Conservation (phyloP, 1,140 invertebrate genomes). For the Monochamus saltuarius region DNA sequence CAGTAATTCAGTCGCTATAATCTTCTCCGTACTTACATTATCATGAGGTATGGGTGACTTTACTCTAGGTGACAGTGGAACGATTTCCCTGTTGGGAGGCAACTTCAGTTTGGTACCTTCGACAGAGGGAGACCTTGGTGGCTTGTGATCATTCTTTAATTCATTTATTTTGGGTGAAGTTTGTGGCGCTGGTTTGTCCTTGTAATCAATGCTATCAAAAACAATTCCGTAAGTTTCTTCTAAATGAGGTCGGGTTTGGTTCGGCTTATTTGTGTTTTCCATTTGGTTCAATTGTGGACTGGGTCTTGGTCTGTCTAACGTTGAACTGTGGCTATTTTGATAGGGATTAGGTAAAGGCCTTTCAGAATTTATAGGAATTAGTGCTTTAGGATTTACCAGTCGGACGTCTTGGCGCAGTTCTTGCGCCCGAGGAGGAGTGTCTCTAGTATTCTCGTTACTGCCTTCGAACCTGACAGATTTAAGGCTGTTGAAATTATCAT, state of each 20-base stretch:
- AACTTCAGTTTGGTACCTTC: slow-evolving; percentile 44
- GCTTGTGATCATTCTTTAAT: slow-evolving; percentile 10
- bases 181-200: background rate
- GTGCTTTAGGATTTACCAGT: slow-evolving; percentile 47
- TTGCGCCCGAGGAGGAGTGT: slow-evolving; percentile 42
- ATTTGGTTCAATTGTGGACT: slow-evolving; percentile 9
- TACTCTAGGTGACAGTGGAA: slow-evolving; percentile 43
- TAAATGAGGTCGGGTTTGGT: slow-evolving; percentile 12
- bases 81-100: slow-evolving; percentile 45
- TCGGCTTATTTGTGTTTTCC: background rate
- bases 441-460: slow-evolving; percentile 19
- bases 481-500: background rate
- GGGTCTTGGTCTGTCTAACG: slow-evolving; percentile 17
- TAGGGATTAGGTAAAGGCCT: slow-evolving; percentile 46
- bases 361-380: slow-evolving; percentile 48
- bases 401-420: slow-evolving; percentile 41
- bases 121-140: slow-evolving; percentile 30
- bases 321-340: slow-evolving; percentile 20
- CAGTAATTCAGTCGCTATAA: slow-evolving; percentile 48
- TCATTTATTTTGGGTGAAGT: background rate
- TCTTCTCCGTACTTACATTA: slow-evolving; percentile 46
- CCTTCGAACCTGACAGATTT: slow-evolving; percentile 9
- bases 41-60: slow-evolving; percentile 46
- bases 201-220: slow-evolving; percentile 38
- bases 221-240: slow-evolving; percentile 44